These are phyloP conservation scores for Theodoxus fluviatilis DNA, from an alignment of 2,888 invertebrate species.

Conservation along the genomic window DNA sequence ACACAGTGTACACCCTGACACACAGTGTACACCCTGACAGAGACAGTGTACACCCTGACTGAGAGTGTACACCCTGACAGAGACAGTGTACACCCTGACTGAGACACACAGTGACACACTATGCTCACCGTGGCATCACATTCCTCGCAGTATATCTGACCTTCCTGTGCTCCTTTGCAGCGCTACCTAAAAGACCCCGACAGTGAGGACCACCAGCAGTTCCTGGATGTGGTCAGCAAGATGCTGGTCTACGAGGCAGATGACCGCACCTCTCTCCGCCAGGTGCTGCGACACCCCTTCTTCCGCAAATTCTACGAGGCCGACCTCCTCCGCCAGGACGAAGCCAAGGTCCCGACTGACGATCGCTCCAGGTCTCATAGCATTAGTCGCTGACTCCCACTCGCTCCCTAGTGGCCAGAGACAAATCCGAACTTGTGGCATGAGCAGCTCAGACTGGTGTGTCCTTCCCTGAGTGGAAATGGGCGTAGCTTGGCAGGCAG, in stretches of 20 bases:
- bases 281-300: slow-evolving; percentile 90
- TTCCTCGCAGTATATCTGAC: too few relatives aligned
- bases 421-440: slow-evolving; percentile 17
- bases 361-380: slow-evolving; percentile 53
- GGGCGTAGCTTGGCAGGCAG: too few relatives aligned
- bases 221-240: slow-evolving; percentile 91
- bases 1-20: too few relatives aligned
- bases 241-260: slow-evolving; percentile 98
- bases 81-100: too few relatives aligned
- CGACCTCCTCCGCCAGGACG: slow-evolving; percentile 35
- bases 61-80: too few relatives aligned
- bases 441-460: not conserved
- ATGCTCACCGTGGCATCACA: too few relatives aligned
- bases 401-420: slow-evolving; percentile 24
- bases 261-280: slow-evolving; percentile 84
- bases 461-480: too few relatives aligned
- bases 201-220: slow-evolving; percentile 86
- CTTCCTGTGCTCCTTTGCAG: slow-evolving; percentile 74
- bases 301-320: slow-evolving; percentile 69
- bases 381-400: slow-evolving; percentile 55
- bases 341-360: slow-evolving; percentile 34
- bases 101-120: too few relatives aligned
- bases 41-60: too few relatives aligned
- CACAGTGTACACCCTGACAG: too few relatives aligned
- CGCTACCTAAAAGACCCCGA: slow-evolving; percentile 83